Conservation (phyloP, 2,888 invertebrate species). For the Hirtodrosophila histrioides region DNA sequence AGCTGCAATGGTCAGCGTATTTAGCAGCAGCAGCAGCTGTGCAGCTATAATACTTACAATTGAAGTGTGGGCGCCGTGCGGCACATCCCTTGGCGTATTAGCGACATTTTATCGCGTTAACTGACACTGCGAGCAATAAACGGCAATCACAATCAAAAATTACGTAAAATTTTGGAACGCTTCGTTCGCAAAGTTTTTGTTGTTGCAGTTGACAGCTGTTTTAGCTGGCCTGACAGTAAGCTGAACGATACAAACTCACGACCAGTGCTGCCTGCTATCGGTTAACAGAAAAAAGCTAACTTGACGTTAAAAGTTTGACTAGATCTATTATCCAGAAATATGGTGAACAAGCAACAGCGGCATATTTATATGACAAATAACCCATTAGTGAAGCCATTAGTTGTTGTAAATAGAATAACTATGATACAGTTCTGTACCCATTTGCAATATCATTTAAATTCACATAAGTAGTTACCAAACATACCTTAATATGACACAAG, state of each 20-base stretch:
- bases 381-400: no score
- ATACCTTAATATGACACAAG: no score
- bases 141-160: constrained; percentile 51
- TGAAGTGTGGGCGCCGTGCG: constrained; percentile 63
- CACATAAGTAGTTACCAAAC: no score
- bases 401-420: no score
- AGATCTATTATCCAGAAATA: no score
- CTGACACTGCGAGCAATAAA: constrained; percentile 24
- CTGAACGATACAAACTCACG: constrained; percentile 21
- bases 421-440: no score
- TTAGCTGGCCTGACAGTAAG: constrained; percentile 16
- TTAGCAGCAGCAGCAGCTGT: neutral
- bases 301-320: no score
- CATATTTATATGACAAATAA: no score
- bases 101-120: constrained; percentile 67
- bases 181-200: constrained; percentile 34
- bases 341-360: no score
- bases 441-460: no score
- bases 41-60: constrained; percentile 56
- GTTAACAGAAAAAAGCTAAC: no score
- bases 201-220: constrained; percentile 44
- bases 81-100: constrained; percentile 69
- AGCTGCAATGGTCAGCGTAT: constrained; percentile 1
- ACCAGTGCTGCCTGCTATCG: neutral
- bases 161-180: constrained; percentile 70